These are phyloP conservation scores for Paratilapia polleni DNA, from an alignment of 2,113 vertebrate genomes.

Conservation along the genomic window DNA sequence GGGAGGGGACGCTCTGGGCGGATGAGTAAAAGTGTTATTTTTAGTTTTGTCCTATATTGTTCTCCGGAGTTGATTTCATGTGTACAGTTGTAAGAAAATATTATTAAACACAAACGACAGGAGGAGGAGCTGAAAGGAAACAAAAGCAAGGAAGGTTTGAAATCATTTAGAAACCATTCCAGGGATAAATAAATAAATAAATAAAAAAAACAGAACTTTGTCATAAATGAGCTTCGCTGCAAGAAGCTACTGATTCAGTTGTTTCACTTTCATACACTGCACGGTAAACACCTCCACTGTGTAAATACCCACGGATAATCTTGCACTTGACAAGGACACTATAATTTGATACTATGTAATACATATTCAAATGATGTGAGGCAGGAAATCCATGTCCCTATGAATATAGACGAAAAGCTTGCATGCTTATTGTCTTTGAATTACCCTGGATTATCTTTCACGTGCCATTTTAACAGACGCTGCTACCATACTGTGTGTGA, in stretches of 20 bases:
- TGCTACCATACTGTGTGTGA: not conserved
- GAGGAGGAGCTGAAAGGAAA: not conserved
- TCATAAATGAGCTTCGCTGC: not conserved
- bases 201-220: too few species aligned
- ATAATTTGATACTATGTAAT: too few species aligned
- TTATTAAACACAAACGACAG: not conserved
- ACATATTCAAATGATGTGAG: not conserved
- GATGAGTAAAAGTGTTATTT: not conserved
- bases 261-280: not conserved
- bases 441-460: too few species aligned
- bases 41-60: slow-evolving; percentile 4
- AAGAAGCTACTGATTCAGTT: not conserved
- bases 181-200: not conserved
- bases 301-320: not conserved
- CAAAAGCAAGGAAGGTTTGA: not conserved
- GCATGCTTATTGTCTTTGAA: too few species aligned
- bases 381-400: not conserved
- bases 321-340: not conserved
- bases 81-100: not conserved
- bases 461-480: too few species aligned
- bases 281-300: not conserved
- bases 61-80: not conserved
- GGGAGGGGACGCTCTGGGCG: not conserved
- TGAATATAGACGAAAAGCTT: not conserved
- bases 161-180: accelerated